Base-by-base conservation (phyloP, 2,888 invertebrate species). In the Maniola hyperantus region DNA sequence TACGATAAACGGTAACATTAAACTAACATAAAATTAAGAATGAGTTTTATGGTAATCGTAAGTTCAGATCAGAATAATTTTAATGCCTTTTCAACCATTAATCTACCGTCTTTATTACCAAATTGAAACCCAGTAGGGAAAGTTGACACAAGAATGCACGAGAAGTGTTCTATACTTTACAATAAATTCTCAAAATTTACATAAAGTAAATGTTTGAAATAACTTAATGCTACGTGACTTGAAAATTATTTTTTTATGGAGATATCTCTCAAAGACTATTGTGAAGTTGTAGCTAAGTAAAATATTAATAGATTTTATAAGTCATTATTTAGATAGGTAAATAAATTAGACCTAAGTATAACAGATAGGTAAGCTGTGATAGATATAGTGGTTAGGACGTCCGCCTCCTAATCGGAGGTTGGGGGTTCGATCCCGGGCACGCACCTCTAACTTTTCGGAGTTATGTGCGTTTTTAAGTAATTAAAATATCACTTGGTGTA, bases 1-100 rank as follows among this genome's bases (percentile, higher is more conserved):
- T 34, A 59, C 42, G 54, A 59, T 54, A 53, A 61, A 63, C 33
- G 50, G 15, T 66, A 50, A 64, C 15, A 60, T 64, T 15, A 66
- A 51, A 64, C 62, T 10, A 59, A 50, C 34, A 59, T 64, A 13
- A 66, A 50, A 63, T 5, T 39, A 26, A 51, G 53, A 26, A 64
- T 54, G 48, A 50, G 42, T 50, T 63, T 66, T 55, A 68, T 60
- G 5, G 39, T 26, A 44, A 59, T 66, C 53, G 57, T 39, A 42
- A 66, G 48, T 64, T 64, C 53, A 66, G 53, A 66, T 48, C 20
- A 34, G 58, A 66, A 46, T 54, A 33, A 42, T 51, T 11, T n/a
- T 50, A 13, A 53, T 42, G 42, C 8, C 18, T 50, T 59, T 46
- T 13, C 0, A 11, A 5, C 15, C 46, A 15, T 46, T 54, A 2